Base-by-base conservation (phyloP, 2,797 vertebrate species). In the Oreochromis grahami region DNA sequence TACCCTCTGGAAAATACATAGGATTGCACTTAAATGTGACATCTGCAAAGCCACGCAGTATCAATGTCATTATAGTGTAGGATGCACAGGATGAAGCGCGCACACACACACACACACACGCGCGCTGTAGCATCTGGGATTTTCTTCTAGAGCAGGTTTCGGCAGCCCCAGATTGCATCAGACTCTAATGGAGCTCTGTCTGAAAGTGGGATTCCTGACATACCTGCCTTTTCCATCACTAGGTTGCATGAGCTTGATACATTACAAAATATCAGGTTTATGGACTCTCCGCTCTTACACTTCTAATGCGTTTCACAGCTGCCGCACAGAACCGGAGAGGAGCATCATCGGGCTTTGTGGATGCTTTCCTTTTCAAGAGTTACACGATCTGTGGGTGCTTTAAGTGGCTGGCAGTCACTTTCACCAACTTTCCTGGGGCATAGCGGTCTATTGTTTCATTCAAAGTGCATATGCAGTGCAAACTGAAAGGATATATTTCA, bases 181-280 rank as follows among this genome's bases (percentile, higher is more conserved):
- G 91, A 72, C 90, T 91, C 86, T 91, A 93, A 90, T 91, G 85
- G 92, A 90, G 90, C 78, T 53, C 81, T 29, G 84, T 88, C 85
- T 91, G 77, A 91, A 90, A 94, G 87, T 68, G 60, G 89, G 92
- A 96, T 96, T 95, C 95, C 91, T 90, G 80, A 93, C 93, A 96
- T 95, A 94, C 90, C 94, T 95, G 94, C 92, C 94, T 87, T 96
- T 95, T 92, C 94, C 93, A 96, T 96, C 95, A 94, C 88, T 88
- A 88, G 36, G 41, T 86, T 85, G 90, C 93, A 95, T 87, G 89
- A 90, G 91, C 92, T 92, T 11, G 78, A 94, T 86, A 83, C 91
- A 82, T 92, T 91, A 92, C 91, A 88, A 94, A 93, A 94, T 92
- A 94, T 93, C 90, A 85, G 19, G 92, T 96, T 95, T 92, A 93